Evolutionary conservation across 2,888 invertebrate species (phyloP), one percentile per base, ranked within the genome.

Genomic region (Metacarcinus magister): DNA sequence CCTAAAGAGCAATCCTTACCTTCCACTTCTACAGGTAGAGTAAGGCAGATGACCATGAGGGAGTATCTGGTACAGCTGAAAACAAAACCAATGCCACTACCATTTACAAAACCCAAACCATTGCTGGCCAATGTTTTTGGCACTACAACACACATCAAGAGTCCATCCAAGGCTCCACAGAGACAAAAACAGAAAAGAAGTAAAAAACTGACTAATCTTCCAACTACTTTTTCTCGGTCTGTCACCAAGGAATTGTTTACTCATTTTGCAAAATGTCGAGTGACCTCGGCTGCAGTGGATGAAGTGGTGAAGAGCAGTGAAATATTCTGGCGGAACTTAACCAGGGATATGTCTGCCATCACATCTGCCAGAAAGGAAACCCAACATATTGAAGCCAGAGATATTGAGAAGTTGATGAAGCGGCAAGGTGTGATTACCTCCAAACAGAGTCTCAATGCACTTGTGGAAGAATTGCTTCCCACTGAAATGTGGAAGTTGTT

Each of bases 11-110:
- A 87, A 87, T 4, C 87, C 10, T 39, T 19, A 87, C 3, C 39
- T 87, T 19, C 87, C n/a, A 10, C 19, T 13, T 32, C 87, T 87
- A 87, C 87, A 32, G 87, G 39, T 39, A 87, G 19, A 87, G 87
- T 87, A 87, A 87, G 87, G 39, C 87, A 87, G 19, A 87, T 87
- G 87, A 87, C 87, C 19, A 39, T 87, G 87, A 87, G 19, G 39
- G 87, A 87, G 87, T 87, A 39, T 87, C 87, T 87, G 13, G 39
- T 16, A 39, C 39, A 87, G 19, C 87, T 87, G 87, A 87, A 87
- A 19, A 39, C 32, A 39, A 87, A 87, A 39, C 87, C 87, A 87
- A 19, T 87, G 39, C 87, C 32, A 39, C 87, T 39, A 87, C 87
- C 87, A 39, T 10, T 87, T 2, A 2, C 87, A 8, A 87, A 39